Evolutionary conservation across 2,797 vertebrate species (phyloP).

Genomic region (Megaceryle alcyon): DNA sequence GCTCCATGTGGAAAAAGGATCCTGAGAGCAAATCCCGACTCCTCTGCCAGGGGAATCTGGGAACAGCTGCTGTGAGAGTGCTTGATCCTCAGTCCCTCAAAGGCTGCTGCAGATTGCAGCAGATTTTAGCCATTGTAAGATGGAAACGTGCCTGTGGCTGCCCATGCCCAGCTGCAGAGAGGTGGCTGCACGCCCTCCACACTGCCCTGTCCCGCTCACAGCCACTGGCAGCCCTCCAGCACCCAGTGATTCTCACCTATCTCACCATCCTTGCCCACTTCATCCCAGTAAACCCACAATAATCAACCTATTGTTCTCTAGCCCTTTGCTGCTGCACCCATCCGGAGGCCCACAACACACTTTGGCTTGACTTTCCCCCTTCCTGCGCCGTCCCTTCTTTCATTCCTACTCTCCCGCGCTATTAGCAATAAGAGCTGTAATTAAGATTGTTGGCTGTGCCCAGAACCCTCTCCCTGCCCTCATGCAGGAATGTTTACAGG

Average conservation of each 20-base stretch:
- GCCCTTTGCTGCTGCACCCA: conserved; percentile 42
- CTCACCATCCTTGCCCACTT: not conserved
- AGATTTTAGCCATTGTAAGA: rapidly evolving
- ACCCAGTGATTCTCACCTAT: not conserved
- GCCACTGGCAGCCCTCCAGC: conserved; percentile 20
- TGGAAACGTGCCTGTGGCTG: not conserved
- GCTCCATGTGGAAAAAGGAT: rapidly evolving
- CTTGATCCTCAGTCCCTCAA: not conserved
- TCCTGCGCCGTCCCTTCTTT: not conserved
- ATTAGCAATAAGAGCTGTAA: not conserved
- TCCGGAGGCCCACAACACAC: not conserved
- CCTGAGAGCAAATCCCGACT: not conserved
- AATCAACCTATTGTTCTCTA: conserved; percentile 41
- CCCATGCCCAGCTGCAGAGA: not conserved
- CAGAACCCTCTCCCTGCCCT: not conserved
- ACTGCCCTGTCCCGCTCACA: not conserved
- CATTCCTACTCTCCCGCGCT: not conserved
- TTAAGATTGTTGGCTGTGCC: not conserved
- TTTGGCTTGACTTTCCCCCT: conserved; percentile 20
- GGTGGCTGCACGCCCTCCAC: not conserved
- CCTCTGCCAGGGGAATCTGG: not conserved
- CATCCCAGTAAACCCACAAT: conserved; percentile 1
- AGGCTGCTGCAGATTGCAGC: not conserved
- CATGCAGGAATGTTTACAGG: not conserved
- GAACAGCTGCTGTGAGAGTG: not conserved